Evolutionary conservation across 2,888 invertebrate species (phyloP).

Genomic region (Drosophila eohydei): DNA sequence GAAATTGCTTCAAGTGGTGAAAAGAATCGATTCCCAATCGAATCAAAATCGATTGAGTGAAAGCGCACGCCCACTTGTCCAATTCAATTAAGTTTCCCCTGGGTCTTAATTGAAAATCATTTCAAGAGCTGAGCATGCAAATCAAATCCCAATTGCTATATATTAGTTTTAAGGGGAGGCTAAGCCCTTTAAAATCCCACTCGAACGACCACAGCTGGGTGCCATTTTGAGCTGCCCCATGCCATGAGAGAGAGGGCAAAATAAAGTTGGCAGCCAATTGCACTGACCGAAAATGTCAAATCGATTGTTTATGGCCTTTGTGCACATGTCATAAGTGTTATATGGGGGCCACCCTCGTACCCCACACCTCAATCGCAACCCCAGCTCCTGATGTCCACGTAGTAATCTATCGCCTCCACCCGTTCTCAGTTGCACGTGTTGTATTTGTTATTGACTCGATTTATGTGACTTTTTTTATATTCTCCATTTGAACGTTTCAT

Average conservation of each 20-base stretch:
- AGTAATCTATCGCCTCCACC: background rate
- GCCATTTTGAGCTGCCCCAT: background rate
- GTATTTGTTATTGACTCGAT: constrained; percentile 13
- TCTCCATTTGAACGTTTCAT: constrained; percentile 21
- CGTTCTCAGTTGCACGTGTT: constrained; percentile 30
- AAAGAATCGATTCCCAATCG: constrained; percentile 39
- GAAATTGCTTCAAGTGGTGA: constrained; percentile 47
- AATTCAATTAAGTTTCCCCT: constrained; percentile 41
- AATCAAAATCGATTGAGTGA: constrained; percentile 25
- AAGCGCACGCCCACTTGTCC: constrained; percentile 38
- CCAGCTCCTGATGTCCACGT: background rate
- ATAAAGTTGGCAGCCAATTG: constrained; percentile 13
- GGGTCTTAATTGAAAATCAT: constrained; percentile 37
- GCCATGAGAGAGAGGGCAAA: background rate
- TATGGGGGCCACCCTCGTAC: background rate
- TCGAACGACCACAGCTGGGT: background rate
- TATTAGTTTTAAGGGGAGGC: background rate
- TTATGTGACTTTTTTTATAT: constrained; percentile 42
- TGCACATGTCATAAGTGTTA: constrained; percentile 18
- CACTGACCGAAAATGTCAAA: constrained; percentile 29
- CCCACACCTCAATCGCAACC: background rate
- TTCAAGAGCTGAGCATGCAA: constrained; percentile 28
- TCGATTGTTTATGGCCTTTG: constrained; percentile 27
- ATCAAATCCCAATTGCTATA: constrained; percentile 33
- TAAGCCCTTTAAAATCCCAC: background rate